These are phyloP conservation scores for Poecilobothrus nobilitatus DNA, from an alignment of 2,888 invertebrate species.

Conservation along the genomic window DNA sequence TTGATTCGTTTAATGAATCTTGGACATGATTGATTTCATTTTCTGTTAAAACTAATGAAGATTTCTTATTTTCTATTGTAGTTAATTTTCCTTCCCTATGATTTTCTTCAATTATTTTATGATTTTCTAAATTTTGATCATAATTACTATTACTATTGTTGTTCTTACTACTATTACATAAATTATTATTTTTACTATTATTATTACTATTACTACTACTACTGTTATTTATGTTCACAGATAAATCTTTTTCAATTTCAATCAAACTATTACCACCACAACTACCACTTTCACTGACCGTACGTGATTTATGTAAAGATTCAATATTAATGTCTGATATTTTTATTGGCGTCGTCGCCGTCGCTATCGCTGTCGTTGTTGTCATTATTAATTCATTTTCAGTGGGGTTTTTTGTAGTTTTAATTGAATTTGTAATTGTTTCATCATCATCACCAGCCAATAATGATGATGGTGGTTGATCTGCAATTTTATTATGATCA, in stretches of 20 bases:
- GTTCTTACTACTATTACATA: not conserved
- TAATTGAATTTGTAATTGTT: not conserved
- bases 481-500: not conserved
- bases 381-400: not conserved
- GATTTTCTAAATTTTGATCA: not conserved
- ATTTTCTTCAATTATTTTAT: not conserved
- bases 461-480: slow-evolving; percentile 9
- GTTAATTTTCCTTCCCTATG: not conserved
- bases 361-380: not conserved
- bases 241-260: not conserved
- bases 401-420: not conserved
- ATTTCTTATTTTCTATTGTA: not conserved
- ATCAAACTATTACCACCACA: not conserved
- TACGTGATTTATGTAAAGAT: not conserved
- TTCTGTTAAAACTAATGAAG: not conserved
- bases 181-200: not conserved
- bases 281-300: not conserved
- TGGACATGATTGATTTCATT: not conserved
- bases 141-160: not conserved
- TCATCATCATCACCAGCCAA: not conserved
- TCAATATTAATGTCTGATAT: not conserved
- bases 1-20: not conserved
- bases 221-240: not conserved
- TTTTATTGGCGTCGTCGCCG: not conserved
- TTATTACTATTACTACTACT: not conserved